Conservation (phyloP, 37 sponge, comb jelly and placozoan genomes). For the Eunapius fragilis region DNA sequence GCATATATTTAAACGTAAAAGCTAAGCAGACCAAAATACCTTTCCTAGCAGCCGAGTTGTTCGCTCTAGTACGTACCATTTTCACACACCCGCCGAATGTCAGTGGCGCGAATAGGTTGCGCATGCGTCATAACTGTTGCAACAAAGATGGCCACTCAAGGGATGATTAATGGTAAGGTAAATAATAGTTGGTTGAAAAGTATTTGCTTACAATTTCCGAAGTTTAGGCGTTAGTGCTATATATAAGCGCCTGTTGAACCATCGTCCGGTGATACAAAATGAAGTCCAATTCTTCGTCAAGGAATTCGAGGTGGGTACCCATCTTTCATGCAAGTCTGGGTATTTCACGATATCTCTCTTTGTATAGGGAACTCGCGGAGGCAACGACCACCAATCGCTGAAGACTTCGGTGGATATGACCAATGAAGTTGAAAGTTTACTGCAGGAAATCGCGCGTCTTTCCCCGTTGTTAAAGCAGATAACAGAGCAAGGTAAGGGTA, state of each 20-base stretch:
- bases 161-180: background rate
- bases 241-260: slow-evolving; percentile 71
- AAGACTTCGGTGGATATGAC: background rate
- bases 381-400: background rate
- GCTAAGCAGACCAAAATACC: slow-evolving; percentile 1
- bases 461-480: background rate
- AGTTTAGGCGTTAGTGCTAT: background rate
- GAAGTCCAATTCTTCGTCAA: slow-evolving; percentile 77
- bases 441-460: background rate
- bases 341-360: background rate
- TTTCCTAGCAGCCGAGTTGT: slow-evolving; percentile 51
- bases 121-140: background rate
- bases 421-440: background rate
- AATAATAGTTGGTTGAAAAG: background rate
- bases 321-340: background rate
- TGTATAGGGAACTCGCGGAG: background rate
- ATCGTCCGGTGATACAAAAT: slow-evolving; percentile 66
- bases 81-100: background rate
- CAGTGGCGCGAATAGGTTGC: background rate
- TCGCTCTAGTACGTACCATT: slow-evolving; percentile 59
- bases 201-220: background rate
- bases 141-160: background rate
- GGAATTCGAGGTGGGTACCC: slow-evolving; percentile 74
- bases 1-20: background rate
- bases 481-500: background rate